phyloP scores from a whole-genome alignment of 1,140 invertebrate species.

The Procambarus virginalis region DNA sequence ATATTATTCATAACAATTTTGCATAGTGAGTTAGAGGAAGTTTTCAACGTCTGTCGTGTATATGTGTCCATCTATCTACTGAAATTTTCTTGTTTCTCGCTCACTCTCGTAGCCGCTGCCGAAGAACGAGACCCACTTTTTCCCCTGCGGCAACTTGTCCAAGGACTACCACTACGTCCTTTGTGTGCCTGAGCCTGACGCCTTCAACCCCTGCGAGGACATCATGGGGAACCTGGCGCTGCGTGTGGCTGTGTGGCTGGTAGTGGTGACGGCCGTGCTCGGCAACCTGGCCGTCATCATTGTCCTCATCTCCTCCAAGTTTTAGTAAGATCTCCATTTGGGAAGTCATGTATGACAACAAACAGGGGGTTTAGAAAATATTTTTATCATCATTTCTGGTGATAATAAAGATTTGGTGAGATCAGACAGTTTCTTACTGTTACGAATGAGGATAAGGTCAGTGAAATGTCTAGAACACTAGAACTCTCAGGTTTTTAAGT shows the following conservation, averaged over 20 bases:
- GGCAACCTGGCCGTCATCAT: conserved; percentile 89
- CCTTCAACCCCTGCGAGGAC: conserved; percentile 92
- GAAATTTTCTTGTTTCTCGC: not conserved
- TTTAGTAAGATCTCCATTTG: conserved; percentile 71
- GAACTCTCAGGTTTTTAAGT: no score
- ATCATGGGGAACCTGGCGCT: conserved; percentile 84
- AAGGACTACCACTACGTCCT: conserved; percentile 77
- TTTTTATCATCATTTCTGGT: no score
- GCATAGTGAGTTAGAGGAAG: no score
- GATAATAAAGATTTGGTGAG: no score
- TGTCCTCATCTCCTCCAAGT: conserved; percentile 80
- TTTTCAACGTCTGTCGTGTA: no score
- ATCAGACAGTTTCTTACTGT: no score
- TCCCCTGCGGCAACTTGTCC: conserved; percentile 74
- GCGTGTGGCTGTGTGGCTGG: conserved; percentile 77
- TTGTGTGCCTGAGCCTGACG: conserved; percentile 87
- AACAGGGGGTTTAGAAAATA: no score
- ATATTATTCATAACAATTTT: no score
- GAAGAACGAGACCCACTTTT: conserved; percentile 54
- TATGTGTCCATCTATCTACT: no score
- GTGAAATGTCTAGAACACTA: no score
- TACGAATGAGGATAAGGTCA: no score
- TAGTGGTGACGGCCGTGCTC: conserved; percentile 77
- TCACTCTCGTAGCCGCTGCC: not conserved
- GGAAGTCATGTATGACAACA: no score